Base-by-base conservation (phyloP, 2,113 vertebrate species). In the Hyperopisus bebe region DNA sequence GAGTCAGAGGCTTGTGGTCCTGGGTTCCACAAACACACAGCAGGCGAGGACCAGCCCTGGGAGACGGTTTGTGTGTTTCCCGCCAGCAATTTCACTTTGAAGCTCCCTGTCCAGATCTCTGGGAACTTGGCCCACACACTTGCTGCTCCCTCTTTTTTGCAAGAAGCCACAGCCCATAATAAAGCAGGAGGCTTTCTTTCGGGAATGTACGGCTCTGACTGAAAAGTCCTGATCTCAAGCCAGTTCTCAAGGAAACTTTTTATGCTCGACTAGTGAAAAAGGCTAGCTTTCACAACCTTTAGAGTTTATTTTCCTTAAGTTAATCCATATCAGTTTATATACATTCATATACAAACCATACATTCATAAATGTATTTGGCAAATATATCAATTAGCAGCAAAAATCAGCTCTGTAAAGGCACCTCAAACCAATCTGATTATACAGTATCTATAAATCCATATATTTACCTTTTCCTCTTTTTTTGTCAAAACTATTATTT, bases 61-160 rank as follows among this genome's bases (percentile, higher is more conserved):
- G n/a, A 55, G 24, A 50, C 39, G 2, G 44, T 46, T 66, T 89
- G 15, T 31, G 24, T 62, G 70, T 19, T 66, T 13, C 10, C 84
- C 11, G 2, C 84, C 85, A n/a, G 46, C 46, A 90, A 50, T 42
- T 77, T 44, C 51, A 46, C 66, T 47, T 87, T 50, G 10, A 53
- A 44, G 46, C 19, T 87, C 44, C 48, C 85, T 87, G 46, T 90
- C 66, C 17, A 35, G 31, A 46, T 87, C 83, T 90, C 84, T 90
- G 84, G 19, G 62, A 87, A 77, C 62, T 74, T 90, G 84, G 84
- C 84, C 66, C 62, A 87, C 46, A n/a, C 44, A 87, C 31, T 86
- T 86, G 83, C 89, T 86, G 83, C 86, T 90, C 83, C 13, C 27
- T 77, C 47, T 48, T 58, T 85, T 89, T 55, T 39, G 31, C 47